phyloP scores from a whole-genome alignment of 1,140 invertebrate genomes.

The Aphaenogaster rudis region DNA sequence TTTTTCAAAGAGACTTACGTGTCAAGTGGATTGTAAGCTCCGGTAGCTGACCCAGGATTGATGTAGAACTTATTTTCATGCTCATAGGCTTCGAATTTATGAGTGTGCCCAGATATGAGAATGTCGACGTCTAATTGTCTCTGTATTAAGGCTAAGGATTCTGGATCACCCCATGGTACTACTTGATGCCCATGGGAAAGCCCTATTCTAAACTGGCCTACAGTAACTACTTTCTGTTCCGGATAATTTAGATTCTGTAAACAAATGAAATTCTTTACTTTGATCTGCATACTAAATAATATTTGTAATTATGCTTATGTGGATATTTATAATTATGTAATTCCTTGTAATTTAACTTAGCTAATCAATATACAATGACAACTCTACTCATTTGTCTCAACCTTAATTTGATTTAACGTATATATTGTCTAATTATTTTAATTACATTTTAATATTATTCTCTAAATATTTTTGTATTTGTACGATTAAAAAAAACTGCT shows the following conservation, averaged over 20 bases:
- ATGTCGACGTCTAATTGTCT: slow-evolving; percentile 99
- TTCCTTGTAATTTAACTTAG: neutral
- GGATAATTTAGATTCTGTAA: slow-evolving; percentile 97
- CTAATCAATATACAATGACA: neutral
- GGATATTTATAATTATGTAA: neutral
- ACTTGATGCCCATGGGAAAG: slow-evolving; percentile 99
- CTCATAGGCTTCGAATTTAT: slow-evolving; percentile 99
- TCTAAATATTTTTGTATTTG: neutral
- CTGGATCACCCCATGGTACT: slow-evolving; percentile 98
- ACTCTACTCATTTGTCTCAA: neutral
- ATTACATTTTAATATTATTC: slow-evolving; percentile 57
- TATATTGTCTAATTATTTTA: neutral
- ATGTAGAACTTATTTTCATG: slow-evolving; percentile 99
- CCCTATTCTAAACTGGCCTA: slow-evolving; percentile 99
- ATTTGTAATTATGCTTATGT: neutral
- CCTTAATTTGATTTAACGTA: neutral
- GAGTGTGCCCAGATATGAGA: slow-evolving; percentile 99
- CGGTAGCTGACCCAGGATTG: slow-evolving; percentile 99
- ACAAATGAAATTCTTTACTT: neutral
- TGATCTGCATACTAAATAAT: neutral
- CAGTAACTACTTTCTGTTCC: slow-evolving; percentile 99
- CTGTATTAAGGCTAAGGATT: slow-evolving; percentile 97
- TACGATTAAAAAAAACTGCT: neutral
- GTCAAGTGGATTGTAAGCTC: slow-evolving; percentile 97
- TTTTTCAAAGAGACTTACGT: slow-evolving; percentile 88